Conservation (phyloP, 2,113 vertebrate genomes). For the Petroica traversi region DNA sequence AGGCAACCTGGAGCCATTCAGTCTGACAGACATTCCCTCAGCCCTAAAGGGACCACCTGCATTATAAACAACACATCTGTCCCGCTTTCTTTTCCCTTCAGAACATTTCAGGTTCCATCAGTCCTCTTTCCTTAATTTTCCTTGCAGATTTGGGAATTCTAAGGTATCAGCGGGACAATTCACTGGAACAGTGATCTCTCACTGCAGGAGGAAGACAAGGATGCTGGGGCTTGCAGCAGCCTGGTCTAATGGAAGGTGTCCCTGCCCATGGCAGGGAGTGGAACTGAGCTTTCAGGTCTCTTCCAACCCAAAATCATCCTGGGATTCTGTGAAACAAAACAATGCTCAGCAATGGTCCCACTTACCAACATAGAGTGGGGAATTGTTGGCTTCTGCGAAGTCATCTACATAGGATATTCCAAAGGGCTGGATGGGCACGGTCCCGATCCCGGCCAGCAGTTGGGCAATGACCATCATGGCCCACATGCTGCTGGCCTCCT, state of each 20-base stretch:
- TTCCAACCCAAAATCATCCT: background rate
- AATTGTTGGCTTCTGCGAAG: slow-evolving; percentile 87
- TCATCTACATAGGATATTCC: slow-evolving; percentile 96
- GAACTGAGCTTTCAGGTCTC: no score
- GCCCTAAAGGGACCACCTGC: background rate
- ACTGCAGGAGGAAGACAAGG: background rate
- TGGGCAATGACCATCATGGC: slow-evolving; percentile 88
- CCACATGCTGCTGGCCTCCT: slow-evolving; percentile 84
- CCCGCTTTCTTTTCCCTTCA: background rate
- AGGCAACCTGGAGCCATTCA: background rate
- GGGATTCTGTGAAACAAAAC: background rate
- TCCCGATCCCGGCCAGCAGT: slow-evolving; percentile 89
- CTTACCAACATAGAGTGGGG: slow-evolving; percentile 90
- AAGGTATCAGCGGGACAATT: background rate
- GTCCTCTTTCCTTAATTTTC: background rate
- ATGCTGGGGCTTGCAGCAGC: background rate
- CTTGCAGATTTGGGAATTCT: background rate
- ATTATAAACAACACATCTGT: background rate
- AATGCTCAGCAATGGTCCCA: accelerated
- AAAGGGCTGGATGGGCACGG: slow-evolving; percentile 95
- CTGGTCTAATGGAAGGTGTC: background rate
- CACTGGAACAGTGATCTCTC: background rate
- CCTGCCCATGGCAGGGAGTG: background rate
- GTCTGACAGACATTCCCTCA: background rate
- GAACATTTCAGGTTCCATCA: background rate